Evolutionary conservation across 1,140 invertebrate genomes (phyloP).

Genomic region (Aphis craccivora): DNA sequence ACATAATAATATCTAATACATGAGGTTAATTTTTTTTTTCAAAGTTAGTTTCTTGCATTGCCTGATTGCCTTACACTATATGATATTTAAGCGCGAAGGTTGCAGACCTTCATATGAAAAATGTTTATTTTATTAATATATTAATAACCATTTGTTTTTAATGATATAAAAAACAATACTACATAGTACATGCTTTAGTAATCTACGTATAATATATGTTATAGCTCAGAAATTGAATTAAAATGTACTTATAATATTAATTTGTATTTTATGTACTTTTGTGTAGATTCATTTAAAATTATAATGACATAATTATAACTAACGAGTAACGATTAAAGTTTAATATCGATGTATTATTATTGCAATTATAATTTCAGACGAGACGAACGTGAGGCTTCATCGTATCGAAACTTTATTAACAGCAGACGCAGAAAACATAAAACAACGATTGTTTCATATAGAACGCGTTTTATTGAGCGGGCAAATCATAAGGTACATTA

Average conservation of each 20-base stretch:
- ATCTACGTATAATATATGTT: background rate
- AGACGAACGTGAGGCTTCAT: background rate
- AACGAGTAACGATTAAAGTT: background rate
- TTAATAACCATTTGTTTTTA: background rate
- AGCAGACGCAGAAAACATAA: background rate
- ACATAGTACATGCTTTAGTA: background rate
- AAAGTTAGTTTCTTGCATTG: background rate
- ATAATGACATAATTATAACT: background rate
- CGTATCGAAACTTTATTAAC: constrained; percentile 27
- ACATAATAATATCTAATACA: background rate
- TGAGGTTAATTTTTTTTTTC: background rate
- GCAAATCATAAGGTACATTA: background rate
- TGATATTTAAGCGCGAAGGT: background rate
- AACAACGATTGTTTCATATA: constrained; percentile 1
- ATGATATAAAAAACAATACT: background rate
- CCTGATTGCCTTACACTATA: background rate
- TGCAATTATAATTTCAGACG: constrained; percentile 32
- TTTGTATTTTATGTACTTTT: background rate
- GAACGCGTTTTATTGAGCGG: background rate
- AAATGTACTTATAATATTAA: background rate
- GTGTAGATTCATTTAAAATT: background rate
- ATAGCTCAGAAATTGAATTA: background rate
- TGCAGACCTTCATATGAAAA: background rate
- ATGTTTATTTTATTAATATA: background rate
- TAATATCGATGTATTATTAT: background rate